Conservation (phyloP, 2,888 invertebrate genomes). For the Rhogogaster chlorosoma region DNA sequence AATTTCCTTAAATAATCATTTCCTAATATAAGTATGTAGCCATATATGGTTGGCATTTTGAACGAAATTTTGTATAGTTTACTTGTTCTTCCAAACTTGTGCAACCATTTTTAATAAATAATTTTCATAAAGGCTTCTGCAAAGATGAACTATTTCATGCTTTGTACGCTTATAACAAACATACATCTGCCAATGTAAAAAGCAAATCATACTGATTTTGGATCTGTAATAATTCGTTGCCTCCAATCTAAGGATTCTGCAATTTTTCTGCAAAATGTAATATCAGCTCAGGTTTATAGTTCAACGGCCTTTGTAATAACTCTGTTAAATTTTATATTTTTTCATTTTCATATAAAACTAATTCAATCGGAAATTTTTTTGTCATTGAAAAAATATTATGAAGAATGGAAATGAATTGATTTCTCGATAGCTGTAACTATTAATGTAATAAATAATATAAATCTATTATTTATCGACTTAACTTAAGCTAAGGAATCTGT, state of each 20-base stretch:
- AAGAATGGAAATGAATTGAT: background rate
- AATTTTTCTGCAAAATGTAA: conserved; percentile 11
- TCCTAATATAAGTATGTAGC: background rate
- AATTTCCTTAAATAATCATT: background rate
- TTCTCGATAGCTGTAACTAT: background rate
- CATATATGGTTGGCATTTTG: background rate
- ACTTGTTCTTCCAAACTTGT: conserved; percentile 37
- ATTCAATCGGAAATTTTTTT: background rate
- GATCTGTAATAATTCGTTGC: conserved; percentile 14
- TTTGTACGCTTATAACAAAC: conserved; percentile 30
- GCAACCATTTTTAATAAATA: background rate
- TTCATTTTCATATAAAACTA: background rate
- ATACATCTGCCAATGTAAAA: conserved; percentile 16
- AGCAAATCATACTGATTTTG: background rate
- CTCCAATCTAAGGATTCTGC: background rate
- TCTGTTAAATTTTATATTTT: background rate
- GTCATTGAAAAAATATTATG: background rate
- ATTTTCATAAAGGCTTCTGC: conserved; percentile 7
- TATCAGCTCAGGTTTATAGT: background rate
- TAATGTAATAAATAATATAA: too few relatives aligned
- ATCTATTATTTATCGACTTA: background rate
- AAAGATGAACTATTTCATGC: conserved; percentile 11
- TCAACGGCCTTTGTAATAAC: background rate
- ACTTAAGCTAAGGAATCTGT: background rate
- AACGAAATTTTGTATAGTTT: conserved; percentile 9